Conservation (phyloP, 2,888 invertebrate genomes). For the Nemapogon koenigi region DNA sequence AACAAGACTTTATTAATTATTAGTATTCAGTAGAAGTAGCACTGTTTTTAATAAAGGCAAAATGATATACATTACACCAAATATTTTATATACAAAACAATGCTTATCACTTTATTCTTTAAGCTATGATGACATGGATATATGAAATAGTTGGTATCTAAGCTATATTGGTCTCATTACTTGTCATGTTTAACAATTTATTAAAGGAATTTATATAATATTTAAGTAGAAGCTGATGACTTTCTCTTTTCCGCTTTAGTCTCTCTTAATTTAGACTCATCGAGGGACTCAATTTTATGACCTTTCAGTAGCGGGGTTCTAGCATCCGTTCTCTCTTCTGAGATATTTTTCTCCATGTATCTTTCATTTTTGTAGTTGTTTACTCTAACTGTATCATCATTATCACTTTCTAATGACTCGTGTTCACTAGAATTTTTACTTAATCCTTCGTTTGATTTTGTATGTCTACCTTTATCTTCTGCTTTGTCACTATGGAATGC, state of each 20-base stretch:
- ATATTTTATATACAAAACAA: not conserved
- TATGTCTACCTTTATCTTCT: conserved; percentile 25
- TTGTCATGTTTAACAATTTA: conserved; percentile 2
- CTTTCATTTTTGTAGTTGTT: conserved; percentile 47
- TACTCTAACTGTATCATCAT: conserved; percentile 30
- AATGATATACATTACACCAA: conserved; percentile 9
- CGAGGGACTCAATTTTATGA: conserved; percentile 56
- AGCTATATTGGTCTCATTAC: conserved; percentile 38
- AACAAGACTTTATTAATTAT: conserved; percentile 20
- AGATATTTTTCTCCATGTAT: conserved; percentile 35
- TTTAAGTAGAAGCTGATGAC: conserved; percentile 57
- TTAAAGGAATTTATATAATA: conserved; percentile 10
- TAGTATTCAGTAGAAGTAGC: conserved; percentile 16
- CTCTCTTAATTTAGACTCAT: conserved; percentile 50
- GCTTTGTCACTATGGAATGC: conserved; percentile 46
- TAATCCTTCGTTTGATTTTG: conserved; percentile 9
- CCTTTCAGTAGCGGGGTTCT: conserved; percentile 48
- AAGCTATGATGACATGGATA: not conserved
- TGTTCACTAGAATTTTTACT: conserved; percentile 39
- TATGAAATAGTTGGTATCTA: conserved; percentile 18
- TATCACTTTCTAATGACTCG: conserved; percentile 41
- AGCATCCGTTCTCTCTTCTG: conserved; percentile 47
- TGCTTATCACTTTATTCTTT: conserved; percentile 4
- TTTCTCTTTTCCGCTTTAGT: conserved; percentile 52
- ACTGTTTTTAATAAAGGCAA: conserved; percentile 23